A percentile compares a stretch with the other conserved stretches of the same genome.
Conservation (phyloP, 1,140 invertebrate species). For the Polyergus mexicanus region DNA sequence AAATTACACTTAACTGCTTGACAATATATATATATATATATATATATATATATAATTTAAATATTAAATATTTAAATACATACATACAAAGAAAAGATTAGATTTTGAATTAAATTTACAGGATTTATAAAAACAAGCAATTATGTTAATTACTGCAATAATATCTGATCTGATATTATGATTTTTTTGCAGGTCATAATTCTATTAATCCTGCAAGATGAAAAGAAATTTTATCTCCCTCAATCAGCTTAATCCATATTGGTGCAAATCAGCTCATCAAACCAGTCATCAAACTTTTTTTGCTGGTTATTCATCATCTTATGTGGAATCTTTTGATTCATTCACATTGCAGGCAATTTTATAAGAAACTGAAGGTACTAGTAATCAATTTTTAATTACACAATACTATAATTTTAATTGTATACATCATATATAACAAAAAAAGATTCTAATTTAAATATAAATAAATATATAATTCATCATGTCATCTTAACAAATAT, state of each 20-base stretch:
- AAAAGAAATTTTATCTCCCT: background rate
- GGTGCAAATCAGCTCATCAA: conserved; percentile 8
- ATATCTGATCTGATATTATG: background rate
- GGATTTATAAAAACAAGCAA: background rate
- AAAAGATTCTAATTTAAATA: conserved; percentile 1
- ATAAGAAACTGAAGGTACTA: conserved; percentile 3
- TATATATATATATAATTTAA: background rate
- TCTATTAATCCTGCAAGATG: background rate
- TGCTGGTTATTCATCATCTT: conserved; percentile 6
- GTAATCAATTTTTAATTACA: conserved; percentile 35
- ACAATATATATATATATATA: background rate
- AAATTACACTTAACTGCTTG: background rate
- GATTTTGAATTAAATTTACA: conserved; percentile 1
- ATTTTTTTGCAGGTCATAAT: conserved; percentile 5
- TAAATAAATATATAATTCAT: conserved; percentile 38
- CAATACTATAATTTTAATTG: conserved; percentile 3
- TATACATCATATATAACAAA: background rate
- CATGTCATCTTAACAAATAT: background rate
- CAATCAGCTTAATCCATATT: conserved; percentile 30
- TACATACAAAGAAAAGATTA: background rate
- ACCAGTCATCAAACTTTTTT: background rate
- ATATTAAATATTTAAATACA: background rate
- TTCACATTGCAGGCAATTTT: conserved; percentile 12
- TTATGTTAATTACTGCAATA: background rate
- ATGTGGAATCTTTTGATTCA: background rate